Base-by-base conservation (phyloP, 2,888 invertebrate genomes). In the Anticlea derivata region DNA sequence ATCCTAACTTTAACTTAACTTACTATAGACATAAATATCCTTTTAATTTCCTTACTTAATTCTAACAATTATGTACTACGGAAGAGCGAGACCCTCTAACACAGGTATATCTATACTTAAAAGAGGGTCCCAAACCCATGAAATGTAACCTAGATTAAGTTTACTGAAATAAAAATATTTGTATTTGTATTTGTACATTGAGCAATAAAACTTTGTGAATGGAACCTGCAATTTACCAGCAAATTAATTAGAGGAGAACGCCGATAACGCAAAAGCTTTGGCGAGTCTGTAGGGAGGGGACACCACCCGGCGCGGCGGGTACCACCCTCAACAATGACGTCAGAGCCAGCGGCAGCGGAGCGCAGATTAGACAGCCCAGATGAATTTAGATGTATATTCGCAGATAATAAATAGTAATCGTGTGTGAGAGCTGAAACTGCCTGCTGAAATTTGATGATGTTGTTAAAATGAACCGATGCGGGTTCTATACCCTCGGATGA, bases 321-420 rank as follows among this genome's bases (percentile, higher is more conserved):
- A 30, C 52, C 52, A 59, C 60, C 62, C 58, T 52, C 45, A 57
- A 50, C 61, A 62, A 65, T 75, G 74, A 75, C 75, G 76, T 76
- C 74, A 75, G 59, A 59, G 54, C 58, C 53, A 51, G 55, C 59
- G 52, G 56, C 53, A 51, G 55, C 59, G 51, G 56, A 54, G 61
- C 60, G 65, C 55, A 69, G 57, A 60, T 58, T 65, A 56, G 48
- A 57, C 43, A 53, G 58, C 58, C 61, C 57, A 53, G 63, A 65
- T 63, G 59, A 63, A 65, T 61, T 59, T 63, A 47, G 53, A 61
- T 55, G 47, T 55, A 55, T 58, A 55, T 57, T 55, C 47, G 29
- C 39, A 39, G 47, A 54, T 56, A 52, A 56, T 50, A 44, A 53
- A 47, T 39, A 41, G 51, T 50, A 41, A 52, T 49, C 46, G 23